These are phyloP conservation scores for Elephantulus edwardii DNA, from an alignment of 2,113 vertebrate genomes.

Conservation along the genomic window DNA sequence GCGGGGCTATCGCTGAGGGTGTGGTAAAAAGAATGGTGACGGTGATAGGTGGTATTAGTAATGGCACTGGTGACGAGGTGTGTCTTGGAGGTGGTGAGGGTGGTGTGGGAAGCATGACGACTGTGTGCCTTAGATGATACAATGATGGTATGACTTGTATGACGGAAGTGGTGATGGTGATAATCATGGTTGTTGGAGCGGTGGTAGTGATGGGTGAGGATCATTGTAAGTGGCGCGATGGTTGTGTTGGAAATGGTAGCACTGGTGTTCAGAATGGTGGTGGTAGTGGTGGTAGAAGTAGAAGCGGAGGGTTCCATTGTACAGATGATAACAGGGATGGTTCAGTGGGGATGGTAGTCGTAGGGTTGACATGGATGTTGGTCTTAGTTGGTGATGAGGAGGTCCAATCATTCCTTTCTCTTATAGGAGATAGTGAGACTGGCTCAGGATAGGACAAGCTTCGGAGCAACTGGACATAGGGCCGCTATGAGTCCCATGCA, in stretches of 20 bases:
- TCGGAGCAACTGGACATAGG: too few species aligned
- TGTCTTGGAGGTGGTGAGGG: not conserved
- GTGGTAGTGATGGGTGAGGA: too few species aligned
- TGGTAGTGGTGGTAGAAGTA: not conserved
- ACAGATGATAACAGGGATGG: not conserved
- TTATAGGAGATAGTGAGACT: too few species aligned
- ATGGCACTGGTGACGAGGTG: not conserved
- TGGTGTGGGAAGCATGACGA: too few species aligned
- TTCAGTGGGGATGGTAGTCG: not conserved
- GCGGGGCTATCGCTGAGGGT: not conserved
- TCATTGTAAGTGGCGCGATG: too few species aligned
- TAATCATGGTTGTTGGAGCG: not conserved
- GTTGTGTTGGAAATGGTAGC: not conserved
- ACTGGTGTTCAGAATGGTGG: not conserved
- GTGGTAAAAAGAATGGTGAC: too few species aligned
- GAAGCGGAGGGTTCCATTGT: not conserved
- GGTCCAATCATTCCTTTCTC: not conserved
- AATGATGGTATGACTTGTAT: too few species aligned
- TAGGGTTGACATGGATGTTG: not conserved
- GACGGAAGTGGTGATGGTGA: not conserved
- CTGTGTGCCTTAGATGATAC: too few species aligned
- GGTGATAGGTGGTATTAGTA: not conserved
- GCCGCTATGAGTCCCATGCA: too few species aligned
- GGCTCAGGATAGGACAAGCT: too few species aligned
- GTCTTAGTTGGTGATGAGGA: not conserved